Base-by-base conservation (phyloP, 1,140 invertebrate species). In the Eriocheir sinensis region DNA sequence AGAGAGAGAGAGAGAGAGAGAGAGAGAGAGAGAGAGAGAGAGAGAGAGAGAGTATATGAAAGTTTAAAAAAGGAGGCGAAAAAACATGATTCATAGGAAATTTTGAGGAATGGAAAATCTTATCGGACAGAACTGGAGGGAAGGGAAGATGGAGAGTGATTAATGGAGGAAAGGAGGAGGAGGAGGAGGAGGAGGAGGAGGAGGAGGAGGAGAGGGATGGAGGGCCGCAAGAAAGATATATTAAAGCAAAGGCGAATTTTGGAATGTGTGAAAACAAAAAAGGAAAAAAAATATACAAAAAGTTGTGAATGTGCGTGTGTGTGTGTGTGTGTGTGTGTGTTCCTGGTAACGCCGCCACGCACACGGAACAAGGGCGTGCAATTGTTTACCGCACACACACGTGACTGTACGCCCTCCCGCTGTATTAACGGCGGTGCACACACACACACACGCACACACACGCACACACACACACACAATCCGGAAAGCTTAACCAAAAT, bases 11-110 rank as follows among this genome's bases (percentile, higher is more conserved):
- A 72, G 8, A 72, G 21, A 21, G 60, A 72, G 60, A 21, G 60
- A 72, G 60, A 72, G 60, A 72, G 60, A 1, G 60, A 72, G 60
- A 72, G 60, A 72, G 60, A 72, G 60, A 72, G 60, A 72, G 60
- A 72, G 60, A 8, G 27, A n/a, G 27, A n/a, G 4, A 72, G 60
- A 72, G 60, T 21, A 12, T 17, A 21, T 17, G 21, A 53, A 9
- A 53, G 8, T 17, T 21, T 17, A 21, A 53, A 9, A 53, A 0
- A 53, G 12, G n/a, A 53, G 48, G 8, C 21, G n/a, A n/a, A 72
- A n/a, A n/a, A n/a, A 17, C 0, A 53, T 21, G 12, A 53, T 0
- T 9, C 8, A 53, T 53, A 17, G 21, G 1, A 17, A 21, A 21
- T 53, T 53, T 53, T 53, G 21, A 9, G 48, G 48, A 53, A 53